phyloP scores from a whole-genome alignment of 2,888 invertebrate species.

The Euzophera pinguis region DNA sequence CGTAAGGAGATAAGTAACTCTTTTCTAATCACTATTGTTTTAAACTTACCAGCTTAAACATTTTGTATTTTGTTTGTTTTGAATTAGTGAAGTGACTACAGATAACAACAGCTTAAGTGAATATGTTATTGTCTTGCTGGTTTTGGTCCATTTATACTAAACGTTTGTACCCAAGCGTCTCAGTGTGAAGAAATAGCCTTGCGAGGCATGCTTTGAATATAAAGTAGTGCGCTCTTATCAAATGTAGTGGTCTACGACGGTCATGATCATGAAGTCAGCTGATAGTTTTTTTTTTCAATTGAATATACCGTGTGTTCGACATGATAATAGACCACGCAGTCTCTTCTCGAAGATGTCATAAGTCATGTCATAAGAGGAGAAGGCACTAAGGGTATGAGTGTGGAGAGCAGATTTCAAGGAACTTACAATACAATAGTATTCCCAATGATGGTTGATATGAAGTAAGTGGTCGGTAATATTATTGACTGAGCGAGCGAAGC shows the following conservation, averaged over 20 bases:
- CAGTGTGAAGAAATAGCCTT: slow-evolving; percentile 28
- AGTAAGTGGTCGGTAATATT: too few species aligned
- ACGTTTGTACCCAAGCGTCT: slow-evolving; percentile 10
- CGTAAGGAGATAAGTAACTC: too few species aligned
- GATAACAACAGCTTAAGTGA: slow-evolving; percentile 19
- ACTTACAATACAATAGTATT: too few species aligned
- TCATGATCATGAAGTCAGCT: neutral
- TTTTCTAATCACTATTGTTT: too few species aligned
- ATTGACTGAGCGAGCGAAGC: too few species aligned
- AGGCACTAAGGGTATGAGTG: too few species aligned
- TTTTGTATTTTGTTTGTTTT: slow-evolving; percentile 21
- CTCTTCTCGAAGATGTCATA: neutral
- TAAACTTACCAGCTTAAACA: slow-evolving; percentile 61
- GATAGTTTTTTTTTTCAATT: neutral
- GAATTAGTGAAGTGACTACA: neutral
- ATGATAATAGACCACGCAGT: neutral
- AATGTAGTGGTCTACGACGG: neutral
- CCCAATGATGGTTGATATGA: too few species aligned
- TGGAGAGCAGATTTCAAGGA: too few species aligned
- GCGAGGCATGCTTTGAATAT: slow-evolving; percentile 26
- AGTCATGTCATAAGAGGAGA: too few species aligned
- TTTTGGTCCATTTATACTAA: slow-evolving; percentile 32
- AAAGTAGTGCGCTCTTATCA: neutral
- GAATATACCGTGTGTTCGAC: too few species aligned
- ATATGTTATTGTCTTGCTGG: slow-evolving; percentile 24